A percentile compares a stretch with the other conserved stretches of the same genome.
Evolutionary conservation across 2,797 vertebrate species (phyloP).

Genomic region (Tangara arthus): DNA sequence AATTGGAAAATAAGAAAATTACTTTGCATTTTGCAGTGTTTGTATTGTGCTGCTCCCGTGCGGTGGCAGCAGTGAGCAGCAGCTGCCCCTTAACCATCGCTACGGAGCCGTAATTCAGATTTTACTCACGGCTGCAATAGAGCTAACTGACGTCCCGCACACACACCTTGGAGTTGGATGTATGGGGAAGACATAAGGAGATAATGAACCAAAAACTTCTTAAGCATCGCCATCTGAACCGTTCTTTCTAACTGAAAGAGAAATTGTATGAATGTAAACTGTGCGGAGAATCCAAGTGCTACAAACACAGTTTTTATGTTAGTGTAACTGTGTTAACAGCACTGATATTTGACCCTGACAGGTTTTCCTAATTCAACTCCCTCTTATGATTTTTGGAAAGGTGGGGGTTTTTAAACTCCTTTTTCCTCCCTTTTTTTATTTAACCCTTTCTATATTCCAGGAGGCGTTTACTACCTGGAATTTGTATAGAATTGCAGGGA

Average conservation of each 20-base stretch:
- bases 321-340: not conserved
- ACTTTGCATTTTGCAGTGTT: not conserved
- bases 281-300: not conserved
- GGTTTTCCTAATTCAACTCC: not conserved
- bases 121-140: not conserved
- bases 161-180: not conserved
- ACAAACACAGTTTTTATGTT: not conserved
- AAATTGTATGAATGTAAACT: not conserved
- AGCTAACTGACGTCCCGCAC: not conserved
- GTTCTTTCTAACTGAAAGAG: not conserved
- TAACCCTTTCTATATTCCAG: not conserved
- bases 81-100: accelerated
- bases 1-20: not conserved
- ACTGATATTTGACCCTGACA: not conserved
- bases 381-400: not conserved
- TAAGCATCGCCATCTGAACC: not conserved
- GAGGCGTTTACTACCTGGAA: not conserved
- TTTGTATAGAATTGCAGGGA: not conserved
- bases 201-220: not conserved
- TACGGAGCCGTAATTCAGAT: accelerated
- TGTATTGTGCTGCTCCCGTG: not conserved
- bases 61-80: constrained; percentile 51
- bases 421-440: not conserved
- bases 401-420: accelerated
- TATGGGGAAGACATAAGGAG: not conserved